Evolutionary conservation across 2,113 vertebrate genomes (phyloP).

Genomic region (Serranochromis macrocephalus): DNA sequence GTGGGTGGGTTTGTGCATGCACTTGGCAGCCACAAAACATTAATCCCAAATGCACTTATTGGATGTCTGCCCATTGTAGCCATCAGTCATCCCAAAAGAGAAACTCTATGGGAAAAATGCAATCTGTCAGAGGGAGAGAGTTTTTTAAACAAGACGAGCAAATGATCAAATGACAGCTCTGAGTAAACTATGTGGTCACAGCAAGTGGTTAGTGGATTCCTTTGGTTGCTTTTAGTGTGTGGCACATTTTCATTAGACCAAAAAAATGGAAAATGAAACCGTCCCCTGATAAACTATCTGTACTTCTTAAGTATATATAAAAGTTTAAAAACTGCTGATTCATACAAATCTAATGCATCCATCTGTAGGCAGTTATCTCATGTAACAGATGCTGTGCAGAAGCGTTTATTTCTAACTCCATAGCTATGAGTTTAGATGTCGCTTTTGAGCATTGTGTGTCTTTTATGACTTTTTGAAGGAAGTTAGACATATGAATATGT

Average conservation of each 20-base stretch:
- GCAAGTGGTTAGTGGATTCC: not conserved
- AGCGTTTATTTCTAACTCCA: not conserved
- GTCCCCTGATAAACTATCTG: fast-evolving
- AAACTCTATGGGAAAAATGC: slow-evolving; percentile 16
- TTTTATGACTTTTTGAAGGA: not conserved
- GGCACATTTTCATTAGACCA: not conserved
- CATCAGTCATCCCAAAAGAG: not conserved
- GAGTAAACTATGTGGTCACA: not conserved
- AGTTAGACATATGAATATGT: not conserved
- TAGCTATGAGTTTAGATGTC: not conserved
- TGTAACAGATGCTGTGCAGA: not conserved
- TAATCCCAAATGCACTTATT: not conserved
- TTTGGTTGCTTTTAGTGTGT: not conserved
- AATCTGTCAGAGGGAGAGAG: not conserved
- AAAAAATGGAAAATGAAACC: not conserved
- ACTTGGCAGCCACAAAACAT: not conserved
- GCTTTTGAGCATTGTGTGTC: not conserved
- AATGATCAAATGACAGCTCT: not conserved
- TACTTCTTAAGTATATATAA: not conserved
- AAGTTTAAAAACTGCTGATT: not conserved
- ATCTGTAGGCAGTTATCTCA: not conserved
- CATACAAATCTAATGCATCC: not conserved
- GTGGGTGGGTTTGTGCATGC: not conserved
- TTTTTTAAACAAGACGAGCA: not conserved
- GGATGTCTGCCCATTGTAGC: not conserved